phyloP scores from a whole-genome alignment of 2,113 vertebrate species.

The Oncorhynchus masou region DNA sequence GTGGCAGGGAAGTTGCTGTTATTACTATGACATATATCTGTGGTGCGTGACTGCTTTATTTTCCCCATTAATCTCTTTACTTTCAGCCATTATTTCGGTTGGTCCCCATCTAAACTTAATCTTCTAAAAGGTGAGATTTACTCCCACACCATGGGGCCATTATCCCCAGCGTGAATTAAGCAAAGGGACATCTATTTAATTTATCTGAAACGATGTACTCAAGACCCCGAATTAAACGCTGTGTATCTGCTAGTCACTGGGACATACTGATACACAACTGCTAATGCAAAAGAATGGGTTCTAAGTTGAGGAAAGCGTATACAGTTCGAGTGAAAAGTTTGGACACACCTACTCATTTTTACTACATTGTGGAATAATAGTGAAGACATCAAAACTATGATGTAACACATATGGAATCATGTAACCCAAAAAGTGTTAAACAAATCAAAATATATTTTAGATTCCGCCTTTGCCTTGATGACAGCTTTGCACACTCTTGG shows the following conservation, averaged over 20 bases:
- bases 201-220: slow-evolving; percentile 23
- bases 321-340: too few species aligned
- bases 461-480: too few species aligned
- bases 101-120: slow-evolving; percentile 45
- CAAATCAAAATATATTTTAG: too few species aligned
- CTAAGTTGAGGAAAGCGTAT: neutral
- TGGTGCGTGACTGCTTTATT: slow-evolving; percentile 54
- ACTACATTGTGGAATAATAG: too few species aligned
- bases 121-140: slow-evolving; percentile 60
- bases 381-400: too few species aligned
- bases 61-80: slow-evolving; percentile 46
- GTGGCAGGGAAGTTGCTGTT: slow-evolving; percentile 36
- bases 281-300: neutral
- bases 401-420: too few species aligned
- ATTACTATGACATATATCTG: slow-evolving; percentile 39
- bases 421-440: too few species aligned
- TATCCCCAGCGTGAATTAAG: slow-evolving; percentile 37
- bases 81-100: slow-evolving; percentile 52
- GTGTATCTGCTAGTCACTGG: neutral
- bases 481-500: too few species aligned
- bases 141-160: slow-evolving; percentile 30
- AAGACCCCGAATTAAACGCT: slow-evolving; percentile 9
- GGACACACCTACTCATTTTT: too few species aligned
- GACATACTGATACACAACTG: neutral
- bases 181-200: slow-evolving; percentile 38